A percentile compares a stretch with the other conserved stretches of the same genome.
Evolutionary conservation across 2,113 vertebrate species (phyloP).

Genomic region (Festucalex cinctus): DNA sequence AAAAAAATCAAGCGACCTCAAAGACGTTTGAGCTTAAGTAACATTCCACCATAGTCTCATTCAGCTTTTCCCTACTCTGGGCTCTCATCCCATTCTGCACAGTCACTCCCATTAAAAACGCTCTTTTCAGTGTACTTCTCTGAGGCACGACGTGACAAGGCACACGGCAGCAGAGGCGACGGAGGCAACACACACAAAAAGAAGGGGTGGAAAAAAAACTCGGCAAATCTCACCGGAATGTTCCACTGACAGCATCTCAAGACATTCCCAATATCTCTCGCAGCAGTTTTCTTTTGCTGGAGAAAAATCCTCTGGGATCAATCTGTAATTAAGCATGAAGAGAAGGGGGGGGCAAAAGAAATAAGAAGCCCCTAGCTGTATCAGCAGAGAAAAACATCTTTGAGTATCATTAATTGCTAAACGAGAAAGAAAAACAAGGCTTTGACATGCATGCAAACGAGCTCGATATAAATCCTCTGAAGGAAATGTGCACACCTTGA

Average conservation of each 20-base stretch:
- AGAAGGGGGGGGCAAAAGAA: background rate
- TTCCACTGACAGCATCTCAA: slow-evolving; percentile 51
- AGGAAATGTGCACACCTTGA: background rate
- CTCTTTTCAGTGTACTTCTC: slow-evolving; percentile 60
- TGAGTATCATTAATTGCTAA: slow-evolving; percentile 3
- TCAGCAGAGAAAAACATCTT: slow-evolving; percentile 11
- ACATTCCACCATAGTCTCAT: background rate
- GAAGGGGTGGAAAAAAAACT: slow-evolving; percentile 25
- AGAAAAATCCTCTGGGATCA: slow-evolving; percentile 39
- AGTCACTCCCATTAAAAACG: slow-evolving; percentile 56
- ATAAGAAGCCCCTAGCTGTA: slow-evolving; percentile 22
- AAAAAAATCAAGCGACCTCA: background rate
- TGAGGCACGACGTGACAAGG: slow-evolving; percentile 38
- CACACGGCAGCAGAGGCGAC: slow-evolving; percentile 32
- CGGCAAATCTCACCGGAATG: slow-evolving; percentile 61
- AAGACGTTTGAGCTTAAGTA: background rate
- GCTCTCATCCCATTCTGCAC: slow-evolving; percentile 44
- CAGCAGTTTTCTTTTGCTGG: slow-evolving; percentile 24
- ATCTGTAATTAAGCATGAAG: slow-evolving; percentile 39
- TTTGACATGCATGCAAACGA: background rate
- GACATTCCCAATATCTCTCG: slow-evolving; percentile 34
- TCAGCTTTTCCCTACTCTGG: background rate
- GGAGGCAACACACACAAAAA: slow-evolving; percentile 45
- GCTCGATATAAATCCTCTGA: slow-evolving; percentile 1
- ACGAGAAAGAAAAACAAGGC: slow-evolving; percentile 27